phyloP scores from a whole-genome alignment of 2,113 vertebrate species.

The Oncorhynchus kisutch region DNA sequence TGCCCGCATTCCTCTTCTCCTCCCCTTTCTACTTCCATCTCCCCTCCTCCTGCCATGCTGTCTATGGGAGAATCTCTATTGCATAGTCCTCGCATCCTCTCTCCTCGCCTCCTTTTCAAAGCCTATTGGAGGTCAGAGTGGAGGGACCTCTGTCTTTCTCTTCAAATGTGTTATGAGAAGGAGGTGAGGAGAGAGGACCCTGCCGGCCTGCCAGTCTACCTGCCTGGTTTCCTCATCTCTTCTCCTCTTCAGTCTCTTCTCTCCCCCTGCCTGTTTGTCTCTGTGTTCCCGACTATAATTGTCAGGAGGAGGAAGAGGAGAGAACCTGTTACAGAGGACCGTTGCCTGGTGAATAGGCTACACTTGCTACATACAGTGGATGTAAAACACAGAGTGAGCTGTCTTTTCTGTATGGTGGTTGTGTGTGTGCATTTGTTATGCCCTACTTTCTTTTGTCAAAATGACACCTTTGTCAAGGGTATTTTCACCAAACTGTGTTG shows the following conservation, averaged over 20 bases:
- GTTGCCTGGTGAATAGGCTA: too few species aligned
- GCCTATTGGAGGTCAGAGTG: too few species aligned
- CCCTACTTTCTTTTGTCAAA: background rate
- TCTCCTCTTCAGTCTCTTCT: background rate
- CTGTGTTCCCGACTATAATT: background rate
- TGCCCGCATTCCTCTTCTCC: background rate
- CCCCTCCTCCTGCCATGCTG: background rate
- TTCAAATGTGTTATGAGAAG: too few species aligned
- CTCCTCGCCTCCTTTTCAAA: too few species aligned
- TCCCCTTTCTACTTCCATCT: background rate
- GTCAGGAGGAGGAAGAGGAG: too few species aligned
- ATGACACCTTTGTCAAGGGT: background rate
- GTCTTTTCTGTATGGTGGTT: too few species aligned
- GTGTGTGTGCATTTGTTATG: background rate
- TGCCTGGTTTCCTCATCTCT: background rate
- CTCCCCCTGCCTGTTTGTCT: background rate
- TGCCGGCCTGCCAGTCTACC: background rate
- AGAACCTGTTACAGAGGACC: too few species aligned
- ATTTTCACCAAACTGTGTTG: background rate
- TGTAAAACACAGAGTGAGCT: too few species aligned
- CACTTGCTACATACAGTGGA: too few species aligned
- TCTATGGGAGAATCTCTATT: too few species aligned
- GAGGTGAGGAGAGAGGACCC: slow-evolving; percentile 11
- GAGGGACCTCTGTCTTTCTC: too few species aligned
- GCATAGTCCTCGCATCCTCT: too few species aligned